Evolutionary conservation across 2,113 vertebrate species (phyloP), one percentile per base, ranked within the genome.

Genomic region (Petroica traversi): DNA sequence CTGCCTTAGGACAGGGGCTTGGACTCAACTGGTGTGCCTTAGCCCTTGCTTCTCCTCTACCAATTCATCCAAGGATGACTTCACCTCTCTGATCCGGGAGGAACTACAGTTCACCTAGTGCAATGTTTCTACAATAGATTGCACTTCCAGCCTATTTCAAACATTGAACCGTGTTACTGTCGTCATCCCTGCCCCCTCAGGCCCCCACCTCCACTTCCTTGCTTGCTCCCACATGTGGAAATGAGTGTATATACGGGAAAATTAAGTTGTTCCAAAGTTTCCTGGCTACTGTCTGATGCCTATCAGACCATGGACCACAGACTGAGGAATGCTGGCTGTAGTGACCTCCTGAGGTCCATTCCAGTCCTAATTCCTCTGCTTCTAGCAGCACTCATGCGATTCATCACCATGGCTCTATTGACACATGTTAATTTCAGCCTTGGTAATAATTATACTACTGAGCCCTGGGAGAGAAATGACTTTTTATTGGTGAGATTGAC

Each of bases 1-100:
- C 67, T 96, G 94, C 94, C 85, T 90, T 77, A 94, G 94, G 91
- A 93, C 49, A 85, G 22, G 49, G 62, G 88, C 77, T 92, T 94
- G 83, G 91, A 93, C 72, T 93, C 63, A 83, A 93, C 34, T 66
- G 58, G 33, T 94, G 80, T 26, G 92, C 38, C 49, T 77, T 66
- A 90, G 79, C 54, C 38, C 24, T 66, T 80, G 46, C 24, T 85
- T 86, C 69, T 94, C 54, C 26, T 76, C 54, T 86, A 43, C 29
- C 40, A 83, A 11, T 69, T 83, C 48, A 80, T 94, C 91, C 91
- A 94, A 94, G 85, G 72, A 83, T 96, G 96, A 97, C 83, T 93
- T 97, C 88, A 96, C 55, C 79, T 90, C 90, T 90, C 85, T 93
- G 85, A 88, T 93, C 75, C 0, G 1, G 54, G 74, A 94, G 90